Evolutionary conservation across 2,888 invertebrate genomes (phyloP), one percentile per base, ranked within the genome.

Genomic region (Drosophila paranaensis): DNA sequence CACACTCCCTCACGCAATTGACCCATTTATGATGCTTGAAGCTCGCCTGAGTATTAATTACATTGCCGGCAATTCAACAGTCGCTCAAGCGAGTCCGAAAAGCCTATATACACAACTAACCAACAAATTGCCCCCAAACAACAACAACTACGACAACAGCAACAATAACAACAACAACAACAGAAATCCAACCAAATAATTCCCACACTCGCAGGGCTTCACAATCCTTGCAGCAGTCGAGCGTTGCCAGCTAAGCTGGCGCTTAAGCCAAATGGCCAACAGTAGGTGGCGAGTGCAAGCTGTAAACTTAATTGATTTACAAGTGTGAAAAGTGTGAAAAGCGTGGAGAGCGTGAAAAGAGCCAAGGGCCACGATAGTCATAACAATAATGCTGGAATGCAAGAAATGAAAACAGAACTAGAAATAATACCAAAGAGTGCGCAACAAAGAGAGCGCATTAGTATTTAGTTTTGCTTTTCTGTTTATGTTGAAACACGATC

Each of bases 271-370:
- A 85, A 87, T 83, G 88, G 67, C 88, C 82, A 84, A 74, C 84
- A 77, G 77, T 77, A 81, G 84, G 78, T 74, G 78, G 58, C 46
- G 30, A 48, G 16, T 48, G 51, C 63, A 78, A 60, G 77, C 77
- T 87, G 79, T 84, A 79, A 90, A 83, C 83, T 82, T 85, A 88
- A 89, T 88, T 88, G 90, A 87, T 87, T 87, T 87, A 90, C 86
- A 89, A 83, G 90, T 82, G 86, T 89, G 88, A 85, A 85, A 83
- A 83, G 79, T 61, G 77, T 74, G 71, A 74, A 79, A 79, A 79
- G 74, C 69, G 83, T 88, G 86, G 81, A 85, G 82, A 85, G 74
- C 65, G 77, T 70, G 66, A 70, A 79, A 77, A 77, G 74, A 11
- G 69, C 74, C 48, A 57, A 65, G 60, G 58, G 82, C 48, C 64